phyloP scores from a whole-genome alignment of 2,797 vertebrate species.

The Nyctibius grandis region DNA sequence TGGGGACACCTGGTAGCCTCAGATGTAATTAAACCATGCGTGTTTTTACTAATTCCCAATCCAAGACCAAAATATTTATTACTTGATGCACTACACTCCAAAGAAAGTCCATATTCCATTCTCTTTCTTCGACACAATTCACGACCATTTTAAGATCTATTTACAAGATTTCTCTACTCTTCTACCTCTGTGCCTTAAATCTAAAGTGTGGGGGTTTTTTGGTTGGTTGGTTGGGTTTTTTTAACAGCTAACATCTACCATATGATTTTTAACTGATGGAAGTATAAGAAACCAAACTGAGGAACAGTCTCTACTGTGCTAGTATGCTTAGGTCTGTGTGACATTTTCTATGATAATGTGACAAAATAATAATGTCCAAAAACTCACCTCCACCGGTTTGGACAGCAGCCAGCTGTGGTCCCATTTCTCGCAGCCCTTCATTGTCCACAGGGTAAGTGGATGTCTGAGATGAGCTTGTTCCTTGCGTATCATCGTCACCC shows the following conservation, averaged over 20 bases:
- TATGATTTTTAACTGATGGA: background rate
- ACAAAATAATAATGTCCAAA: background rate
- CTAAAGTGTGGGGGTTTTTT: background rate
- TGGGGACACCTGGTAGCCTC: background rate
- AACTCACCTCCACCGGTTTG: conserved; percentile 67
- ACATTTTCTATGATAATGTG: background rate
- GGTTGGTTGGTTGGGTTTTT: background rate
- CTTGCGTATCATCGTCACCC: conserved; percentile 74
- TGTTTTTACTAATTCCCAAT: background rate
- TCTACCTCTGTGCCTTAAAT: background rate
- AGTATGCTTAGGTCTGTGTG: background rate
- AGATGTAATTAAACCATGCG: background rate
- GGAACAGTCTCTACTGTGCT: background rate
- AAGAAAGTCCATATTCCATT: background rate
- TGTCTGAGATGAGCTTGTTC: conserved; percentile 33
- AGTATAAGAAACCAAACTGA: background rate
- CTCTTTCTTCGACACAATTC: background rate
- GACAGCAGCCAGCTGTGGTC: conserved; percentile 66
- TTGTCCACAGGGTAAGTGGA: conserved; percentile 72
- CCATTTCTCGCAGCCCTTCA: conserved; percentile 80
- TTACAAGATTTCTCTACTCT: background rate
- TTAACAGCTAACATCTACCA: background rate
- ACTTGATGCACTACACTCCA: background rate
- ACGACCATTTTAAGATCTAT: background rate
- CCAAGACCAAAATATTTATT: background rate